Evolutionary conservation across 2,888 invertebrate species (phyloP).

Genomic region (Antheraea yamamai): DNA sequence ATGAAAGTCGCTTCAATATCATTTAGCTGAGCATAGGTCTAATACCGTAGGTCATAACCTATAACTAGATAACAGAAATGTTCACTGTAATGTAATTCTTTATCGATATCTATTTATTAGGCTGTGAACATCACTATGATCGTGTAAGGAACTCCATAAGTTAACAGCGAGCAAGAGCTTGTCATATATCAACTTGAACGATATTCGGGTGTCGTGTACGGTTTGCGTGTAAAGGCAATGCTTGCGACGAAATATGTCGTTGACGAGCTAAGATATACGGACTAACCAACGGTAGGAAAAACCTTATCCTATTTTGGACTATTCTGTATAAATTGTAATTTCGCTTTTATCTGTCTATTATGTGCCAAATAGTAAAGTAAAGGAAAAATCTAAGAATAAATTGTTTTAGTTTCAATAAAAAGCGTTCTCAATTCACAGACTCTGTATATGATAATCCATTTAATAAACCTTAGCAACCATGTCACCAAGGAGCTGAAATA

Average conservation of each 20-base stretch:
- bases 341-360: background rate
- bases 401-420: background rate
- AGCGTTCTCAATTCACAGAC: too few relatives aligned
- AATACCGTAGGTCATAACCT: too few relatives aligned
- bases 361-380: background rate
- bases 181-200: slow-evolving; percentile 75
- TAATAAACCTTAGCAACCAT: too few relatives aligned
- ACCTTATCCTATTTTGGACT: background rate
- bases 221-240: slow-evolving; percentile 51
- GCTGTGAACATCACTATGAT: slow-evolving; percentile 44
- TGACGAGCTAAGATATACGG: background rate
- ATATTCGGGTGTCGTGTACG: slow-evolving; percentile 67
- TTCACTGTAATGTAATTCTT: background rate
- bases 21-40: too few relatives aligned
- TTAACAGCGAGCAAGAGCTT: slow-evolving; percentile 70
- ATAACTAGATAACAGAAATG: background rate
- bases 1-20: too few relatives aligned
- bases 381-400: background rate
- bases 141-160: slow-evolving; percentile 70
- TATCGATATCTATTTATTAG: slow-evolving; percentile 33
- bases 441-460: too few relatives aligned
- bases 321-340: background rate
- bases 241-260: background rate
- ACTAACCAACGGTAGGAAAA: background rate
- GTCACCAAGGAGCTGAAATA: too few relatives aligned